phyloP scores from a whole-genome alignment of 53 echinoderm and acorn worm species.

The Paelopatides confundens region DNA sequence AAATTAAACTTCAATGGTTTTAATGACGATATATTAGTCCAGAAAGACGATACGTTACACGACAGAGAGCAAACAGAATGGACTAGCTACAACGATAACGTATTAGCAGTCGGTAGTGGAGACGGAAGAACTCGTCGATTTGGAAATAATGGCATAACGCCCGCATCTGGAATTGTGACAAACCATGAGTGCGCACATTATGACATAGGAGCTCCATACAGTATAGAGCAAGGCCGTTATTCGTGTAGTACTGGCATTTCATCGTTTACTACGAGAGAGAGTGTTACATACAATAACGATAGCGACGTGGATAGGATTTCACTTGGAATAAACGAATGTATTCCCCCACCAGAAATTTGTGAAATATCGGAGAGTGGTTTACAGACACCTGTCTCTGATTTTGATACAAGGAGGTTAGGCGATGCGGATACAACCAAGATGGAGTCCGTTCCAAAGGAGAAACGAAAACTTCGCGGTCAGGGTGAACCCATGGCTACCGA shows the following conservation, averaged over 20 bases:
- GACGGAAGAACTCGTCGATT: not conserved
- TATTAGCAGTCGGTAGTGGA: slow-evolving; percentile 9
- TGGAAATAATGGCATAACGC: slow-evolving; percentile 45
- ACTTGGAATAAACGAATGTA: slow-evolving; percentile 8
- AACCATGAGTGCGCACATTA: slow-evolving; percentile 24
- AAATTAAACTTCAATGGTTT: slow-evolving; percentile 28
- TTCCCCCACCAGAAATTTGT: slow-evolving; percentile 13
- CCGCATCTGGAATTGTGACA: slow-evolving; percentile 38
- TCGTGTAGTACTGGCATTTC: not conserved
- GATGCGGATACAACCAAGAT: slow-evolving; percentile 30
- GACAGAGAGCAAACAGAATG: slow-evolving; percentile 21
- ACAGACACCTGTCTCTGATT: not conserved
- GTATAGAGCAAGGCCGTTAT: not conserved
- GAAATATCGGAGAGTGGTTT: slow-evolving; percentile 21
- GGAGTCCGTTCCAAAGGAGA: slow-evolving; percentile 22
- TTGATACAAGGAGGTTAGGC: not conserved
- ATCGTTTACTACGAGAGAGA: not conserved
- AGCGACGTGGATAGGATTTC: slow-evolving; percentile 1
- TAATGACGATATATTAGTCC: slow-evolving; percentile 35
- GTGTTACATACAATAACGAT: not conserved
- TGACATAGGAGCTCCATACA: not conserved
- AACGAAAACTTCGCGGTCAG: slow-evolving; percentile 8
- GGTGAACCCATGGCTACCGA: slow-evolving; percentile 52
- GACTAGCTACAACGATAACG: slow-evolving; percentile 2
- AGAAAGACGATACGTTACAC: slow-evolving; percentile 38